Conservation (phyloP, 2,888 invertebrate species). For the Protophormia terraenovae region DNA sequence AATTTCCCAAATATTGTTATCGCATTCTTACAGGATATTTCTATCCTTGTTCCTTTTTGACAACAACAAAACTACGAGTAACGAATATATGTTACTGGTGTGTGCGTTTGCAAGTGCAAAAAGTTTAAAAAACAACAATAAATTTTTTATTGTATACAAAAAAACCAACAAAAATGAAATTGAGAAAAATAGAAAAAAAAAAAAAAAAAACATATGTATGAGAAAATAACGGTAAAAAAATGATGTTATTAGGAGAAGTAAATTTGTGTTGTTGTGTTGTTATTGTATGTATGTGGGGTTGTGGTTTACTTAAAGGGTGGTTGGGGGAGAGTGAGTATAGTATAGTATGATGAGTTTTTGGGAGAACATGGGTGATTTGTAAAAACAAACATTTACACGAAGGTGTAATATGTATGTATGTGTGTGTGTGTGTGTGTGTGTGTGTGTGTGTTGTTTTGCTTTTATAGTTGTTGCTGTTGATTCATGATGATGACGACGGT, state of each 20-base stretch:
- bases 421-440: background rate
- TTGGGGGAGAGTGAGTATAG: background rate
- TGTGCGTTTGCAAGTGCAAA: background rate
- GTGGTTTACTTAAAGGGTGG: background rate
- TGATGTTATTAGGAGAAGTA: constrained; percentile 18
- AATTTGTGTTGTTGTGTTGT: constrained; percentile 12
- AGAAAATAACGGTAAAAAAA: constrained; percentile 38
- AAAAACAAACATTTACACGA: constrained; percentile 36
- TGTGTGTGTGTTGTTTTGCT: background rate
- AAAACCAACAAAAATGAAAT: background rate
- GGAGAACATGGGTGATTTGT: background rate
- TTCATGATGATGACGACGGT: constrained; percentile 15
- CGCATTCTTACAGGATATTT: constrained; percentile 40
- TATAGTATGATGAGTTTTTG: background rate
- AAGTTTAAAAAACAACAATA: background rate
- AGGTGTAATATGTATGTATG: background rate
- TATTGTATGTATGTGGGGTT: background rate
- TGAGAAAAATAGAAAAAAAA: background rate
- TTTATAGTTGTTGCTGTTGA: constrained; percentile 7
- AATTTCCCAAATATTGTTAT: constrained; percentile 46
- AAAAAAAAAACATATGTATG: constrained; percentile 2
- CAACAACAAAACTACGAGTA: background rate
- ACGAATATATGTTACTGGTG: constrained; percentile 32
- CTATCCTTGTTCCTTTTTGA: constrained; percentile 55
- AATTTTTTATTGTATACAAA: background rate